Evolutionary conservation across 2,888 invertebrate genomes (phyloP).

Genomic region (Pediacus dermestoides): DNA sequence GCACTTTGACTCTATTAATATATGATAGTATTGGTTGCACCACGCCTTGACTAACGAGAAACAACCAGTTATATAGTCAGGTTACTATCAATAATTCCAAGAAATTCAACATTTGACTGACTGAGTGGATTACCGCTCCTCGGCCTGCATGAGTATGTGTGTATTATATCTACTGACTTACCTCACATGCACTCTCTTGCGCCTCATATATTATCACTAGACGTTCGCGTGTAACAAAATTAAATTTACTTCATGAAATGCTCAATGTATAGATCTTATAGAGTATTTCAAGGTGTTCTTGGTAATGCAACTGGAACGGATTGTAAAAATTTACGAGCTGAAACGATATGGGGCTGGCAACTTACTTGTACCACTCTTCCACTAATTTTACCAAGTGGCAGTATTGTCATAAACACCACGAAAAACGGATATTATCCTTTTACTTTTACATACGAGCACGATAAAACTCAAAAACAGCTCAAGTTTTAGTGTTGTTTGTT

Average conservation of each 20-base stretch:
- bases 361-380: conserved; percentile 6
- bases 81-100: conserved; percentile 11
- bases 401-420: too few relatives aligned
- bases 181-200: conserved; percentile 9
- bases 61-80: conserved; percentile 18
- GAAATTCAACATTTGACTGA: conserved; percentile 8
- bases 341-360: conserved; percentile 5
- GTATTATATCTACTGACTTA: conserved; percentile 3
- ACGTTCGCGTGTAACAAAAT: conserved; percentile 9
- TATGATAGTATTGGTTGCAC: conserved; percentile 38
- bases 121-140: conserved; percentile 12
- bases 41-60: conserved; percentile 31
- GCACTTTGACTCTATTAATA: conserved; percentile 42
- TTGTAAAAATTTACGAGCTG: conserved; percentile 8
- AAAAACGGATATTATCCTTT: too few relatives aligned
- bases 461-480: too few relatives aligned
- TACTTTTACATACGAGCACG: too few relatives aligned
- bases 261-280: not conserved
- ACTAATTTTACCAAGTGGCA: too few relatives aligned
- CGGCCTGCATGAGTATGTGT: conserved; percentile 5
- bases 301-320: conserved; percentile 3
- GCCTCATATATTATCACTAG: conserved; percentile 7
- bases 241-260: conserved; percentile 4
- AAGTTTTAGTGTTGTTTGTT: too few relatives aligned
- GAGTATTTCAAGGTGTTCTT: conserved; percentile 1